These are phyloP conservation scores for Eumacrocentrus americanus DNA, from an alignment of 2,888 invertebrate genomes.

Conservation along the genomic window DNA sequence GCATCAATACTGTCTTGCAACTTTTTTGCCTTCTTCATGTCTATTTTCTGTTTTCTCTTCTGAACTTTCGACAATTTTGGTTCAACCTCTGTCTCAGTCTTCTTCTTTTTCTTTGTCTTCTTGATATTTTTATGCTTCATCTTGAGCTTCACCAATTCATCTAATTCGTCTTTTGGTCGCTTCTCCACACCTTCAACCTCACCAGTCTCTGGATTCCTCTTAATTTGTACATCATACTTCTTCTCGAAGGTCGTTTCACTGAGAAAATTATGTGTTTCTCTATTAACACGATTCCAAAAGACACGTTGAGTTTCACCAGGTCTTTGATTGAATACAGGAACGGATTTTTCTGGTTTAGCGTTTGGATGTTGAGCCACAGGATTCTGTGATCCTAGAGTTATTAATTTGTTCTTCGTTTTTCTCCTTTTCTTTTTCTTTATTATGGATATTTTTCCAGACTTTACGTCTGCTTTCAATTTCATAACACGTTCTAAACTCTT, in stretches of 20 bases:
- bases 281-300: conserved; percentile 72
- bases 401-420: conserved; percentile 48
- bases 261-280: conserved; percentile 68
- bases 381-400: conserved; percentile 44
- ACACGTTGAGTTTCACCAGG: conserved; percentile 69
- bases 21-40: conserved; percentile 62
- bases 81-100: conserved; percentile 27
- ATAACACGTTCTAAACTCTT: conserved; percentile 73
- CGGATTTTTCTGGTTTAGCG: conserved; percentile 61
- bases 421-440: conserved; percentile 54
- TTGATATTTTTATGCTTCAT: conserved; percentile 56
- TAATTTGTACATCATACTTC: conserved; percentile 68
- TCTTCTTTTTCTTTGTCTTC: conserved; percentile 40
- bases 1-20: conserved; percentile 59
- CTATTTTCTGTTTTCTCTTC: conserved; percentile 64
- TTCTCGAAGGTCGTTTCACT: conserved; percentile 69
- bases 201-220: conserved; percentile 65
- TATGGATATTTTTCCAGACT: conserved; percentile 57
- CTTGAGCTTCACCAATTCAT: conserved; percentile 61
- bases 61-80: conserved; percentile 64
- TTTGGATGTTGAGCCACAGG: conserved; percentile 39
- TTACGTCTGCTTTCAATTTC: conserved; percentile 64
- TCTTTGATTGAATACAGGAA: conserved; percentile 66
- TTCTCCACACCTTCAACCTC: conserved; percentile 62
- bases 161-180: conserved; percentile 64